These are phyloP conservation scores for Aethina tumida DNA, from an alignment of 1,140 invertebrate species.

Conservation along the genomic window DNA sequence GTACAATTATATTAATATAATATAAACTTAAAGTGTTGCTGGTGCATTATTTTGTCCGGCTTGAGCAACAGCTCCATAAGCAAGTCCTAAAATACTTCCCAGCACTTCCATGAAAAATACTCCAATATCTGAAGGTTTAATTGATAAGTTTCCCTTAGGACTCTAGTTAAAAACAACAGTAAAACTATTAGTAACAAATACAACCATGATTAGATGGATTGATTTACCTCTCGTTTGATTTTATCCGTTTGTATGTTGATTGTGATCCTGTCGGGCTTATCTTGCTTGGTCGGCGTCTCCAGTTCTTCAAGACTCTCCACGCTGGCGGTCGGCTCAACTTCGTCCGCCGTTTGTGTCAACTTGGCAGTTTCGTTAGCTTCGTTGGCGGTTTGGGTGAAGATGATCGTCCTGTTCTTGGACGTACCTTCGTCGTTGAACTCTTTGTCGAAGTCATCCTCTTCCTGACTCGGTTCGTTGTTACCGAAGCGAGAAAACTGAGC, in stretches of 20 bases:
- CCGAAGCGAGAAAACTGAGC: slow-evolving; percentile 12
- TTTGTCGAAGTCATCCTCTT: too few species aligned
- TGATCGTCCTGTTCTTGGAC: neutral
- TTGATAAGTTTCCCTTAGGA: too few species aligned
- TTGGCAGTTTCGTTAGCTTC: neutral
- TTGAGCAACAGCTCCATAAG: slow-evolving; percentile 19
- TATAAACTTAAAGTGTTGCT: too few species aligned
- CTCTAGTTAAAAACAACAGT: too few species aligned
- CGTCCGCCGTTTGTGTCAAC: neutral
- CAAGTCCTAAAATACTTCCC: slow-evolving; percentile 16
- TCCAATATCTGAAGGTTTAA: too few species aligned
- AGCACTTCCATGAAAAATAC: slow-evolving; percentile 19
- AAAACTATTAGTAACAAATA: too few species aligned
- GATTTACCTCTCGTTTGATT: too few species aligned
- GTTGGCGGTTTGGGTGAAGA: neutral
- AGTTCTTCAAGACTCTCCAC: too few species aligned
- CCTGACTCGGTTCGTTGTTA: slow-evolving; percentile 5
- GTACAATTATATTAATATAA: too few species aligned
- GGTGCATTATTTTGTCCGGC: too few species aligned
- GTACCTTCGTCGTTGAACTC: too few species aligned
- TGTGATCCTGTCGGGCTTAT: neutral
- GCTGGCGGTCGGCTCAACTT: neutral
- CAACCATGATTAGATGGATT: too few species aligned
- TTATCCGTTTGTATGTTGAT: slow-evolving; percentile 4
- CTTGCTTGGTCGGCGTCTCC: neutral